Base-by-base conservation (phyloP, 2,888 invertebrate genomes). In the Melipona bicolor region DNA sequence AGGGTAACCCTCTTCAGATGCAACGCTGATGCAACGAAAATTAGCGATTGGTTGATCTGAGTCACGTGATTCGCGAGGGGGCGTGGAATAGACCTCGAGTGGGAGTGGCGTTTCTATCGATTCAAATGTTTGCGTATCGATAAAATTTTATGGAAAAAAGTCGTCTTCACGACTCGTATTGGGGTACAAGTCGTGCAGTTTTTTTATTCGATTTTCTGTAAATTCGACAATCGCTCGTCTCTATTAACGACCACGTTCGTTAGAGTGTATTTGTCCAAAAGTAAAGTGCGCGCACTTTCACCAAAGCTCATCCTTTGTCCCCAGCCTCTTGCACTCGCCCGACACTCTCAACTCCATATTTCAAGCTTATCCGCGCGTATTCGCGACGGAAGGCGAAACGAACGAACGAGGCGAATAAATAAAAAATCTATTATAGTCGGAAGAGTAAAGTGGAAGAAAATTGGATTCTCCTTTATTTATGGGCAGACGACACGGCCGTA, bases 391-490 rank as follows among this genome's bases (percentile, higher is more conserved):
- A n/a, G 24, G 49, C 52, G 73, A 19, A 77, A 77, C 67, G 43
- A 67, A 15, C 36, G 36, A 36, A 36, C 36, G 36, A 36, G 43
- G 43, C 43, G 49, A 27, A 50, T 19, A 77, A 77, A 70, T 69
- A 74, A 61, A 78, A 80, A 87, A 76, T 76, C 70, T 21, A 36
- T 54, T 54, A 54, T 49, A 61, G 67, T 59, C 54, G 52, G 15
- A 50, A 67, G 72, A 54, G 59, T 56, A 73, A 78, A 80, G 43
- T 78, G 67, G 32, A 61, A 75, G 67, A 81, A 75, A 86, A 88
- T 83, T 87, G 64, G 70, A 83, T 80, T 75, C 24, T 19, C 88
- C 84, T 85, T 87, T 86, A 87, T 88, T 91, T 89, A 88, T 85
- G 80, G 79, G 56, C 24, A 27, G 3, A 24, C 17, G 43, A 11